Conservation (phyloP, 2,113 vertebrate genomes). For the Limnothrissa miodon region DNA sequence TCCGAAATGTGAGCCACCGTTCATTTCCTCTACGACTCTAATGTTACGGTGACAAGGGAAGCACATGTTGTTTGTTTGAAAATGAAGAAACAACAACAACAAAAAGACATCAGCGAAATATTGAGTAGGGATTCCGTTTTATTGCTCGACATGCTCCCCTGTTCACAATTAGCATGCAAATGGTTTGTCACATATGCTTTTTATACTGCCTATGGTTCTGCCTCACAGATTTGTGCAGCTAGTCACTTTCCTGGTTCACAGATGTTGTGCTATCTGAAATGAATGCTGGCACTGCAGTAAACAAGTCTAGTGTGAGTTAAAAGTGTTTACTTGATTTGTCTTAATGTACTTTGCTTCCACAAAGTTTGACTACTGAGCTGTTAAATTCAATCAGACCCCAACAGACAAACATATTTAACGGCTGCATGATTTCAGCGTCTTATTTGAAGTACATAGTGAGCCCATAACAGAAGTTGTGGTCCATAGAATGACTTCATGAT, state of each 20-base stretch:
- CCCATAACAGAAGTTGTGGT: constrained; percentile 34
- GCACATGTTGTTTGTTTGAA: not conserved
- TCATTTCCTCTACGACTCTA: not conserved
- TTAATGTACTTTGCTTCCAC: constrained; percentile 67
- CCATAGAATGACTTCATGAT: not conserved
- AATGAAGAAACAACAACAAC: constrained; percentile 47
- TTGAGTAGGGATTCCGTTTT: constrained; percentile 66
- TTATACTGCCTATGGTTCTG: constrained; percentile 63
- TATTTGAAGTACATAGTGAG: constrained; percentile 55
- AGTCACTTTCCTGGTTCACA: constrained; percentile 65
- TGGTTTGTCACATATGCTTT: constrained; percentile 62
- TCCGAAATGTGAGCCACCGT: not conserved
- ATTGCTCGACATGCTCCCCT: constrained; percentile 62
- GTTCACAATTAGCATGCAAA: constrained; percentile 71
- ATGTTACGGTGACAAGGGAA: not conserved
- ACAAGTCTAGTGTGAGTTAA: constrained; percentile 63
- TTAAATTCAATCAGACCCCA: constrained; percentile 70
- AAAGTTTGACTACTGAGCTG: constrained; percentile 66
- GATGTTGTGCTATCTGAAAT: constrained; percentile 73
- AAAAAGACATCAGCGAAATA: constrained; percentile 55
- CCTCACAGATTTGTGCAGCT: constrained; percentile 63
- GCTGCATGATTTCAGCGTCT: constrained; percentile 53
- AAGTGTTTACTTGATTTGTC: constrained; percentile 67
- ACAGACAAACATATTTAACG: constrained; percentile 63
- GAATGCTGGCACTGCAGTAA: constrained; percentile 65